Evolutionary conservation across 2,888 invertebrate species (phyloP), one percentile per base, ranked within the genome.

Genomic region (Creontiades dilutus): DNA sequence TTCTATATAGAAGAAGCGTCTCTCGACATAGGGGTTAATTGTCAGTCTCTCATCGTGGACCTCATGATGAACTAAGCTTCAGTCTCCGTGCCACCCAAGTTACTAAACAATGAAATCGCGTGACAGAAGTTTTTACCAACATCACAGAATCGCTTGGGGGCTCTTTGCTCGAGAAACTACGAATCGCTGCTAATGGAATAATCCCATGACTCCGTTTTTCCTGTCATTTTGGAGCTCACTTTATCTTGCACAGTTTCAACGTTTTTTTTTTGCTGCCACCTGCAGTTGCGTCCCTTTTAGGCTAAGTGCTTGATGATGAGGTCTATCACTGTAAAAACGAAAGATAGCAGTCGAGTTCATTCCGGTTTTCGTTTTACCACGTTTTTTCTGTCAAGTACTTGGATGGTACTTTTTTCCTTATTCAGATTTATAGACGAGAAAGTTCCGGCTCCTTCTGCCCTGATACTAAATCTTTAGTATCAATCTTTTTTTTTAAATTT

Each of bases 151-250:
- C 23, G 19, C 68, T 23, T 68, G 68, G 23, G n/a, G 68, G 23
- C 11, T 68, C n/a, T 68, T 68, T 11, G 23, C 68, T 23, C 19
- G 23, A 68, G 68, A 68, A 80, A 46, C 46, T 47, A 46, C 28
- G 13, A 48, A 4, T 80, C 47, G n/a, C n/a, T 19, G 46, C 80
- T 80, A 80, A 80, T 80, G 80, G 80, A 80, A 80, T 28, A 14
- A 80, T 80, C 80, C 47, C 80, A 48, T 37, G 80, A 68, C 68
- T 68, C 27, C 37, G 80, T 80, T 80, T 80, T 80, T 80, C 46
- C 46, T 23, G 46, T 80, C 80, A 23, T 80, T 80, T 46, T 19
- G 80, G 80, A 68, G 52, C 68, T 23, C 5, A 68, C 68, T 68
- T 68, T 68, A 68, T 68, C 68, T 68, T 68, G 68, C 68, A 13